Base-by-base conservation (phyloP, 2,888 invertebrate species). In the Eilema depressum region DNA sequence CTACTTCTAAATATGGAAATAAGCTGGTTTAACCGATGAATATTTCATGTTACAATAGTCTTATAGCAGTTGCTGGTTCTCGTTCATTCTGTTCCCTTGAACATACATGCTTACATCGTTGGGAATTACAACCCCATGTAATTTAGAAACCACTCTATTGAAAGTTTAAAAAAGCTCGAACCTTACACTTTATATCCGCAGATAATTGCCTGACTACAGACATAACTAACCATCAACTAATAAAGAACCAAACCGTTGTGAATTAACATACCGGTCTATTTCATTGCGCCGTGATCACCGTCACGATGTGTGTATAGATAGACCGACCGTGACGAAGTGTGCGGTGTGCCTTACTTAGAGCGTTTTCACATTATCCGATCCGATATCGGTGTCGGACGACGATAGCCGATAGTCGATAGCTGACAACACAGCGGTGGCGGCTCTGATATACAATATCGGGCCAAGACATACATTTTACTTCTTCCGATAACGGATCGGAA, bases 221-320 rank as follows among this genome's bases (percentile, higher is more conserved):
- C 53, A 53, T n/a, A n/a, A 20, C n/a, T 53, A n/a, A 53, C n/a
- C 53, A 53, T 53, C n/a, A 53, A n/a, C 53, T 53, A 53, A 53
- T n/a, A n/a, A 66, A 37, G 20, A 25, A 33, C 68, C 17, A n/a
- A 47, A 67, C 61, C 68, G 30, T 68, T 62, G 30, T 20, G 14
- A 30, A 68, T 68, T 53, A 66, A 28, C 60, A 41, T 66, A 17
- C 12, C 41, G n/a, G 59, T 7, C 30, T 65, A 26, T 59, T 26
- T 59, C 10, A 37, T 28, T 30, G 20, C 12, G 26, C n/a, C 33
- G 25, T 62, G 59, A 68, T 56, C 33, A 25, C 25, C n/a, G 20
- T 62, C 11, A 17, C 17, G 53, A 28, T 30, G 23, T 28, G 62
- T 63, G 17, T 63, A 63, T 62, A 23, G 12, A 33, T n/a, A n/a